Base-by-base conservation (phyloP, 2,888 invertebrate species). In the Lamellibrachia satsuma region DNA sequence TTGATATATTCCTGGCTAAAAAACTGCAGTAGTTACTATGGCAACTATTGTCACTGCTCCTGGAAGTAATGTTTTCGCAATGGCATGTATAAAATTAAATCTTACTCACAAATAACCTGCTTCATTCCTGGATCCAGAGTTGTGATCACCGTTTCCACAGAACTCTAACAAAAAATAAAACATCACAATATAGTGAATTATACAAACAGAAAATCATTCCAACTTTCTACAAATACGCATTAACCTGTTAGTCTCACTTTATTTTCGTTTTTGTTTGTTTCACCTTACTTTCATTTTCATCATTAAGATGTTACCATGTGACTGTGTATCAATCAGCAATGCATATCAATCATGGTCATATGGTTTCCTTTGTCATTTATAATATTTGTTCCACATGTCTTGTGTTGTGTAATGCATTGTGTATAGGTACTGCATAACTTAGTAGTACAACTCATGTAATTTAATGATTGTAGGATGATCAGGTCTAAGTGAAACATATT, bases 121-220 rank as follows among this genome's bases (percentile, higher is more conserved):
- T 98, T 98, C 98, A 98, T 98, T 96, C 98, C 98, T 27, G 98
- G 98, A 96, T 98, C 98, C 52, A 98, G 97, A 9, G 98, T 98
- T 11, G 98, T 98, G 92, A 98, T 98, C 97, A 98, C 98, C 0
- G 98, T 97, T 96, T 98, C 98, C 0, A 98, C 98, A 0, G 98
- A 98, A 95, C 97, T 98, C 97, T 98, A 94, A 91, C 94, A 94
- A 92, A n/a, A 75, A 75, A 75, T n/a, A 22, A 75, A 22, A 75
- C 75, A n/a, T 15, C 75, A 75, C 22, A 15, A 75, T 15, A 55
- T 55, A 9, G 55, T 55, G 6, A 75, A 75, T 1, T 75, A 22
- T 22, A 75, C 75, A 75, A 75, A 75, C 75, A 22, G 75, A 22
- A 22, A 15, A 22, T 55, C 1, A 9, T 7, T 55, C 55, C 9